A percentile compares a stretch with the other conserved stretches of the same genome.
Evolutionary conservation across 2,797 vertebrate species (phyloP).

Genomic region (Characodon lateralis): DNA sequence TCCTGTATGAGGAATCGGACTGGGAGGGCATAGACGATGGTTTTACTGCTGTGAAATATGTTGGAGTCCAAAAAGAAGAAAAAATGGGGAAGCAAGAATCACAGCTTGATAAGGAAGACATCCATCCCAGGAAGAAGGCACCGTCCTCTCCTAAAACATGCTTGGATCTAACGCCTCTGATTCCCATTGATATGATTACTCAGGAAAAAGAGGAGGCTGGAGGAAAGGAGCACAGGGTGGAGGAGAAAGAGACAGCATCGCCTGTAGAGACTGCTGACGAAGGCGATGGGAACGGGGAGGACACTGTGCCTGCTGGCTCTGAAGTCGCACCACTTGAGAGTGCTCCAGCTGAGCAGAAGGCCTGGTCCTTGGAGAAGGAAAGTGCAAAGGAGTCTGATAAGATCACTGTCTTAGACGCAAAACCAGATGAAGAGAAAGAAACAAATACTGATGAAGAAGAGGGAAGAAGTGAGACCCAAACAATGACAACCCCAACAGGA

Average conservation of each 20-base stretch:
- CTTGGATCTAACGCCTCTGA: slow-evolving; percentile 75
- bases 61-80: not conserved
- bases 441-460: slow-evolving; percentile 8
- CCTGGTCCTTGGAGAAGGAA: slow-evolving; percentile 16
- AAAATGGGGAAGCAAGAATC: slow-evolving; percentile 28
- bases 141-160: slow-evolving; percentile 53
- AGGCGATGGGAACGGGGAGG: slow-evolving; percentile 58
- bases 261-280: slow-evolving; percentile 67
- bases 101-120: slow-evolving; percentile 52
- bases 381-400: slow-evolving; percentile 1
- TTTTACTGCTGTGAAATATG: not conserved
- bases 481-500: slow-evolving; percentile 19
- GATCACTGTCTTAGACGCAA: not conserved
- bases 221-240: slow-evolving; percentile 58
- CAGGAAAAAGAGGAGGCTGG: slow-evolving; percentile 49
- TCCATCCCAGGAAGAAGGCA: slow-evolving; percentile 65
- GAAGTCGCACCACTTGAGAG: slow-evolving; percentile 1
- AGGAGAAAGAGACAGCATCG: slow-evolving; percentile 72
- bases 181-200: slow-evolving; percentile 46
- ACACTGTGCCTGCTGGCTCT: not conserved
- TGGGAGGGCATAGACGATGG: slow-evolving; percentile 59
- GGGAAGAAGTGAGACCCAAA: slow-evolving; percentile 22
- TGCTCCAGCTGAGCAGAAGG: not conserved
- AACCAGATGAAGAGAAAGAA: slow-evolving; percentile 15
- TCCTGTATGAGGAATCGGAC: slow-evolving; percentile 65